Conservation (phyloP, 2,113 vertebrate species). For the Chionomys nivalis region DNA sequence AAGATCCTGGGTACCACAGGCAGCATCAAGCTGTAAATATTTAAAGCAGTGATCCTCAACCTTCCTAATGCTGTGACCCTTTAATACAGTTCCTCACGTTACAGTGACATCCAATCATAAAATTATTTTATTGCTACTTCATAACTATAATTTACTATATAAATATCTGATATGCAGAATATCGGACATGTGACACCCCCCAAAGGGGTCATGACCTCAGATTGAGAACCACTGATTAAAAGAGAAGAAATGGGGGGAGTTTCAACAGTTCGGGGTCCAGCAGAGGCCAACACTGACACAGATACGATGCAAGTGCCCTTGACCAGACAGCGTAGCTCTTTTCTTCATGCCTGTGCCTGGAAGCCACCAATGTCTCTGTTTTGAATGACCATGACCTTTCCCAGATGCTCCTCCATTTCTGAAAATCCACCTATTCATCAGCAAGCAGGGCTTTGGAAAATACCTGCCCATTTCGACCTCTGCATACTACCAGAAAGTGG, state of each 20-base stretch:
- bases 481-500: not conserved
- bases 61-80: not conserved
- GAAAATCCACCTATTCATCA: not conserved
- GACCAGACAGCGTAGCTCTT: not conserved
- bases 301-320: not conserved
- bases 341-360: rapidly evolving
- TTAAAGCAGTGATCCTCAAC: not conserved
- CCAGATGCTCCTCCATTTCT: not conserved
- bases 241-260: not conserved
- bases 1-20: not conserved
- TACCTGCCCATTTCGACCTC: not conserved
- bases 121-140: not conserved
- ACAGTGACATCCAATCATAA: not conserved
- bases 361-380: not conserved
- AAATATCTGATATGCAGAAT: not conserved
- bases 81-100: not conserved
- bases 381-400: not conserved
- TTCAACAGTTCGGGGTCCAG: not conserved
- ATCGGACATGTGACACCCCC: not conserved
- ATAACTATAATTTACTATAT: not conserved
- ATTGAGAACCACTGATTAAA: not conserved
- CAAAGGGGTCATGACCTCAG: not conserved
- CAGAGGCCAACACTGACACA: not conserved
- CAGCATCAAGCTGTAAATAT: not conserved
- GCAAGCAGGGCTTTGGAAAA: not conserved